Conservation (phyloP, 2,113 vertebrate species). For the Macrotis lagotis region DNA sequence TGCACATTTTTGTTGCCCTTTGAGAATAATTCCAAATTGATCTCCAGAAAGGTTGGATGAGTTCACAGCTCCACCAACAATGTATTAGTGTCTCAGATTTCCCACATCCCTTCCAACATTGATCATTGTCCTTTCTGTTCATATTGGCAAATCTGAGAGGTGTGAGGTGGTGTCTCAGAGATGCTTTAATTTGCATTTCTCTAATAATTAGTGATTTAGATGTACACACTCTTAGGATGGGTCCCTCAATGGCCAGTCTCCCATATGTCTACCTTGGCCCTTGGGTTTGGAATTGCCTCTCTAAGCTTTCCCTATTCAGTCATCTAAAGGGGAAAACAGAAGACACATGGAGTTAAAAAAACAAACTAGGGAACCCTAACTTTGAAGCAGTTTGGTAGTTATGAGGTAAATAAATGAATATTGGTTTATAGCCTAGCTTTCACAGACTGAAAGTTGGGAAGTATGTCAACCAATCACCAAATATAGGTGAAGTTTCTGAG, state of each 20-base stretch:
- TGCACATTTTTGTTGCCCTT: too few species aligned
- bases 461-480: background rate
- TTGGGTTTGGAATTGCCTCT: background rate
- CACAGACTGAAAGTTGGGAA: background rate
- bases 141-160: too few species aligned
- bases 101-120: too few species aligned
- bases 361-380: background rate
- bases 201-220: too few species aligned
- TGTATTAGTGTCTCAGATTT: too few species aligned
- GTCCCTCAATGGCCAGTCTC: background rate
- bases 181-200: too few species aligned
- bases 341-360: background rate
- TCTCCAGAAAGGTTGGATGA: too few species aligned
- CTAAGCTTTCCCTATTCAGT: background rate
- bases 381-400: background rate
- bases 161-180: too few species aligned
- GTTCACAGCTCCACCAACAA: too few species aligned
- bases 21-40: too few species aligned
- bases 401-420: background rate
- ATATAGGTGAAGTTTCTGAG: background rate
- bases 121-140: too few species aligned
- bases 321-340: background rate
- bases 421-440: background rate
- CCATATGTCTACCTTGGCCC: background rate
- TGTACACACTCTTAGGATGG: background rate